A percentile compares a stretch with the other conserved stretches of the same genome.
Evolutionary conservation across 1,140 invertebrate genomes (phyloP).

Genomic region (Nephila pilipes): DNA sequence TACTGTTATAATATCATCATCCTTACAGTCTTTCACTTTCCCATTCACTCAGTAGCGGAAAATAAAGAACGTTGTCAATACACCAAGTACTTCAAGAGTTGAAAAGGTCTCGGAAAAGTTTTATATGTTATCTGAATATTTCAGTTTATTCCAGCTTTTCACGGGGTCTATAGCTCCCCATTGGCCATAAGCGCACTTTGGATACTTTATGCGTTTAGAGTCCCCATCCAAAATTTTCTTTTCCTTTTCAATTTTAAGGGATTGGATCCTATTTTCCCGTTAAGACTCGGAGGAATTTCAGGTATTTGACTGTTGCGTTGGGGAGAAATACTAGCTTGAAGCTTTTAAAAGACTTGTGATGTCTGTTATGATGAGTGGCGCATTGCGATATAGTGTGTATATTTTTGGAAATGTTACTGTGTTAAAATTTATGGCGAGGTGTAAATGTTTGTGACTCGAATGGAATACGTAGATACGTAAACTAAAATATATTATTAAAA

Average conservation of each 20-base stretch:
- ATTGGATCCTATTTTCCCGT: not conserved
- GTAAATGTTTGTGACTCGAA: too few species aligned
- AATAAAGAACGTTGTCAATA: not conserved
- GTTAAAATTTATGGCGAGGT: too few species aligned
- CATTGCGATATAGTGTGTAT: too few species aligned
- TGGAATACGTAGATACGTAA: too few species aligned
- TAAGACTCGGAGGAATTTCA: not conserved
- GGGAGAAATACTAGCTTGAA: not conserved
- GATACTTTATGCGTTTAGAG: slow-evolving; percentile 27
- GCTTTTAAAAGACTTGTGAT: not conserved
- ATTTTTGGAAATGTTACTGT: too few species aligned
- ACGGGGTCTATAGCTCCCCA: slow-evolving; percentile 13
- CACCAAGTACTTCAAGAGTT: not conserved
- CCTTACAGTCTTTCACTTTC: not conserved
- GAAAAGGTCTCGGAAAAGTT: not conserved
- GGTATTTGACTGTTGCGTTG: not conserved
- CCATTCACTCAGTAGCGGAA: not conserved
- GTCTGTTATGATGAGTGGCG: too few species aligned
- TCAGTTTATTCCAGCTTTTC: not conserved
- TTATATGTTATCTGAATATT: slow-evolving; percentile 4
- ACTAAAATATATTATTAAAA: too few species aligned
- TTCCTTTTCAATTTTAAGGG: not conserved
- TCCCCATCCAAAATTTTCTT: not conserved
- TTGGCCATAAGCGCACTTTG: slow-evolving; percentile 6
- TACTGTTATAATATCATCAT: too few species aligned